Evolutionary conservation across 2,113 vertebrate genomes (phyloP).

Genomic region (Nesoenas mayeri): DNA sequence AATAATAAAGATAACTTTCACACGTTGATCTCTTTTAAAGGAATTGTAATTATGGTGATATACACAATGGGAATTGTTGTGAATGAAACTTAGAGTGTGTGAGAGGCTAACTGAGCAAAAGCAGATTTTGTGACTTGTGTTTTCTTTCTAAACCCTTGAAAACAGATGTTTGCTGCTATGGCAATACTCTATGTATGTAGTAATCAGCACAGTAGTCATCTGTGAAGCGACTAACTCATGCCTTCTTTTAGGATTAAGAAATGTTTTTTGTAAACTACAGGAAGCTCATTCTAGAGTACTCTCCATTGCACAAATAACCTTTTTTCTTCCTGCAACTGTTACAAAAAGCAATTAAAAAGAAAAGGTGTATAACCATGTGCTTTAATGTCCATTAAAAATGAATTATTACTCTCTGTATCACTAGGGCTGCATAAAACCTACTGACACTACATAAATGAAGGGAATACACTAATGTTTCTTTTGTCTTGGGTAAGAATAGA

Average conservation of each 20-base stretch:
- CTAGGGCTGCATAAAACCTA: not conserved
- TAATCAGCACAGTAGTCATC: not conserved
- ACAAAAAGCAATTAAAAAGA: not conserved
- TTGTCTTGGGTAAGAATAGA: not conserved
- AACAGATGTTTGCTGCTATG: not conserved
- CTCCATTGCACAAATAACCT: not conserved
- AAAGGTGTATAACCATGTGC: not conserved
- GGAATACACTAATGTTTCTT: not conserved
- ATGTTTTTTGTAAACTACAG: not conserved
- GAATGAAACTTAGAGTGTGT: not conserved
- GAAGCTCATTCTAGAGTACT: not conserved
- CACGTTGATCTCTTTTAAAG: not conserved
- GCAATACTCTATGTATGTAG: not conserved
- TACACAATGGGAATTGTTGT: not conserved
- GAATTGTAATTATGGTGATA: not conserved
- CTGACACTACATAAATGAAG: not conserved
- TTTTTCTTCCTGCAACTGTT: not conserved
- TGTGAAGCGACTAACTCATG: not conserved
- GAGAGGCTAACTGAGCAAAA: not conserved
- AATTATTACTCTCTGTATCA: not conserved
- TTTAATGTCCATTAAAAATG: not conserved
- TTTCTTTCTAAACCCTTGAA: not conserved
- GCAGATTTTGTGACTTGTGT: not conserved
- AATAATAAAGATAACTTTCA: not conserved
- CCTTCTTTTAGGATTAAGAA: not conserved